phyloP scores from a whole-genome alignment of 2,888 invertebrate species.

The Ophonus ardosiacus region DNA sequence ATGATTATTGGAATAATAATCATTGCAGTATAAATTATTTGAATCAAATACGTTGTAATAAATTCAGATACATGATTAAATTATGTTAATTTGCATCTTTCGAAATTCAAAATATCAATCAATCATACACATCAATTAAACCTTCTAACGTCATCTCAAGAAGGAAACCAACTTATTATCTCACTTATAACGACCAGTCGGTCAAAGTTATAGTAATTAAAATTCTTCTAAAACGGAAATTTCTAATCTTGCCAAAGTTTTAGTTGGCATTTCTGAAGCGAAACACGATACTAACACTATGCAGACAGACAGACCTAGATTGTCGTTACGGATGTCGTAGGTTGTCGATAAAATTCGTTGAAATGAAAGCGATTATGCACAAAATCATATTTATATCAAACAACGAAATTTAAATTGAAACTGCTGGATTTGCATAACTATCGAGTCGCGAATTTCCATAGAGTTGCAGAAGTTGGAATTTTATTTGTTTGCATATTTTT shows the following conservation, averaged over 20 bases:
- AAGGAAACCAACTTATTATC: slow-evolving; percentile 11
- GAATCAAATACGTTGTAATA: too few species aligned
- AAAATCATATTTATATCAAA: not conserved
- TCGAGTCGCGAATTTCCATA: not conserved
- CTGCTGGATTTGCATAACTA: not conserved
- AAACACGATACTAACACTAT: not conserved
- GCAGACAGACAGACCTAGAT: not conserved
- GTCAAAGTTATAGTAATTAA: slow-evolving; percentile 25
- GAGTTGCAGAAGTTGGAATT: not conserved
- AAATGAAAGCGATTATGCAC: not conserved
- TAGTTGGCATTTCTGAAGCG: not conserved
- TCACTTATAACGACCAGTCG: not conserved
- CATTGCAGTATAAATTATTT: too few species aligned
- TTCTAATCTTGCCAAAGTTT: slow-evolving; percentile 7
- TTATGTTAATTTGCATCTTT: not conserved
- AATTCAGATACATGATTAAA: too few species aligned
- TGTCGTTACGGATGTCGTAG: not conserved
- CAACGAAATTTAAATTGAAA: not conserved
- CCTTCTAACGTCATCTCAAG: not conserved
- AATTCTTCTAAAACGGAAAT: slow-evolving; percentile 25
- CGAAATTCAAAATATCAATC: slow-evolving; percentile 20
- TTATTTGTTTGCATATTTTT: not conserved
- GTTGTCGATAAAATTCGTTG: not conserved
- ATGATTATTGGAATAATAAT: too few species aligned
- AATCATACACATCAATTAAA: slow-evolving; percentile 27